Conservation (phyloP, 2,113 vertebrate species). For the Hemiprocne comata region DNA sequence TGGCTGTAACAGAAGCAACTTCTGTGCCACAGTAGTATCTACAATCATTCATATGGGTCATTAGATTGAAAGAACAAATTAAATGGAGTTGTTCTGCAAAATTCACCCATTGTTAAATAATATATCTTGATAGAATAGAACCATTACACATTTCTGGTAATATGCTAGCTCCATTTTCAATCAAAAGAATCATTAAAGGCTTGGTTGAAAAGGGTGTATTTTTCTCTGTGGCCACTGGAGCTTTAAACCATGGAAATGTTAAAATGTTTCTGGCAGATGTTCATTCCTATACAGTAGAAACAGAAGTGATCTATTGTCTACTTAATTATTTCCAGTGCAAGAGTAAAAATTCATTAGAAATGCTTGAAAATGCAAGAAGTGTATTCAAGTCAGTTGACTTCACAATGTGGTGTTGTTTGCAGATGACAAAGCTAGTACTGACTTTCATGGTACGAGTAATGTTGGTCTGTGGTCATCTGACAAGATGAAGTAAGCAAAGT, state of each 20-base stretch:
- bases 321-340: conserved; percentile 39
- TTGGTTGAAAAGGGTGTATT: conserved; percentile 12
- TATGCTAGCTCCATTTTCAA: conserved; percentile 34
- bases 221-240: conserved; percentile 41
- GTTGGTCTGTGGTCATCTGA: not conserved
- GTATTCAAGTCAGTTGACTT: not conserved
- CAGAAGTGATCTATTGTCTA: conserved; percentile 19
- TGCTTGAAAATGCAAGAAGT: not conserved
- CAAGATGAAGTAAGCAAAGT: not conserved
- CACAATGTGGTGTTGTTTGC: accelerated
- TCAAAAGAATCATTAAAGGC: conserved; percentile 35
- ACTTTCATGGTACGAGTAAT: accelerated
- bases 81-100: conserved; percentile 43
- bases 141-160: conserved; percentile 22
- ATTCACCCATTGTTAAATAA: conserved; percentile 58
- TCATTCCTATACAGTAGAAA: conserved; percentile 7
- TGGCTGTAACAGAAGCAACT: not conserved
- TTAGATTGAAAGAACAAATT: conserved; percentile 59
- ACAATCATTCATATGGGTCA: not conserved
- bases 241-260: conserved; percentile 44
- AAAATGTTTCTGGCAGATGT: conserved; percentile 50
- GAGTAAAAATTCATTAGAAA: conserved; percentile 30
- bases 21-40: not conserved
- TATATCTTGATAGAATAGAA: conserved; percentile 52
- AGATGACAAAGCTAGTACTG: not conserved